Conservation (phyloP, 2,888 invertebrate species). For the Pegoplata infirma region DNA sequence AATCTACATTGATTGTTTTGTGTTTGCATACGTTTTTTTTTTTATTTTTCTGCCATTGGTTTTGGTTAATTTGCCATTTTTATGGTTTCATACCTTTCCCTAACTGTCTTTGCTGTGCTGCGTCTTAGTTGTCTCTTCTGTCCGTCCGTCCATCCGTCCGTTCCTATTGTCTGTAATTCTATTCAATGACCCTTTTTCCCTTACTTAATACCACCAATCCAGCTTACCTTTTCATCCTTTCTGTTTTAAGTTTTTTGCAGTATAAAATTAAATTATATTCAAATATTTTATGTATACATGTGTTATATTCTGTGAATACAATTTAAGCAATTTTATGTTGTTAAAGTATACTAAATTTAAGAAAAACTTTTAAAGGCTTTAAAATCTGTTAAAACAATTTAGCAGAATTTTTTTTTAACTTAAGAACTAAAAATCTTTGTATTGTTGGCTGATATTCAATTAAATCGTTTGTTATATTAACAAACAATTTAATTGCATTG, state of each 20-base stretch:
- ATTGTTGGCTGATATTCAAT: too few relatives aligned
- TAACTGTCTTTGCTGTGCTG: not conserved
- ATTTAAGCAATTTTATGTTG: too few relatives aligned
- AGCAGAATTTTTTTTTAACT: too few relatives aligned
- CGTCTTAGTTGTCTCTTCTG: not conserved
- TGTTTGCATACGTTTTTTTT: not conserved
- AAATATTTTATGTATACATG: slow-evolving; percentile 22
- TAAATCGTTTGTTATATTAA: too few relatives aligned
- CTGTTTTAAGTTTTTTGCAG: slow-evolving; percentile 14
- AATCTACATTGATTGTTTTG: slow-evolving; percentile 53
- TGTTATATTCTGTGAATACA: not conserved
- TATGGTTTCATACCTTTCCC: slow-evolving; percentile 65
- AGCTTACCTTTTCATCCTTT: not conserved
- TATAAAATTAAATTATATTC: slow-evolving; percentile 15
- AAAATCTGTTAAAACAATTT: too few relatives aligned
- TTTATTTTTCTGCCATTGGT: slow-evolving; percentile 48
- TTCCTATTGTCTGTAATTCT: not conserved
- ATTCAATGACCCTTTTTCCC: slow-evolving; percentile 19
- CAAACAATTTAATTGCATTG: too few relatives aligned
- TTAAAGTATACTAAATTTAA: too few relatives aligned
- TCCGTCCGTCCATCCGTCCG: not conserved
- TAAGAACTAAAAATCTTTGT: too few relatives aligned
- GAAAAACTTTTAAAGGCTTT: too few relatives aligned
- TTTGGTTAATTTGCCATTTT: slow-evolving; percentile 65
- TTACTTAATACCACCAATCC: not conserved